A percentile compares a stretch with the other conserved stretches of the same genome.
Evolutionary conservation across 2,113 vertebrate species (phyloP).

Genomic region (Cheilinus undulatus): DNA sequence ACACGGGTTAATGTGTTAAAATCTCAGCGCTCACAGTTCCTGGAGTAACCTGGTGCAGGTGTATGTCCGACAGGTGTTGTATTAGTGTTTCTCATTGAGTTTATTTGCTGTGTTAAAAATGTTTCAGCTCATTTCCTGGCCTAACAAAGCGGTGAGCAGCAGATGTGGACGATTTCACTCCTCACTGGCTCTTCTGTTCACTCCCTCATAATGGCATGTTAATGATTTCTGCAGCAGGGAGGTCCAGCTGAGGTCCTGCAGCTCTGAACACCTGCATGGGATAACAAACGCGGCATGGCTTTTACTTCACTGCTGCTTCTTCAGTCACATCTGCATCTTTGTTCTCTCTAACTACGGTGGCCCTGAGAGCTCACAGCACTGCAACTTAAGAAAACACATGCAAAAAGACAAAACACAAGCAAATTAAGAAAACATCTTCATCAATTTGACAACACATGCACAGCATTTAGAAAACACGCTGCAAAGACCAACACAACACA

Average conservation of each 20-base stretch:
- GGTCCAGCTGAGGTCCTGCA: slow-evolving; percentile 4
- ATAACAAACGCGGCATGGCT: too few species aligned
- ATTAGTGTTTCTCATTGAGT: background rate
- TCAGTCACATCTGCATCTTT: too few species aligned
- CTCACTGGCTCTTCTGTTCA: slow-evolving; percentile 10
- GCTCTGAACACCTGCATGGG: background rate
- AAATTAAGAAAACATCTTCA: too few species aligned
- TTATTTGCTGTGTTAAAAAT: background rate
- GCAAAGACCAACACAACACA: too few species aligned
- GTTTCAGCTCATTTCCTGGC: background rate
- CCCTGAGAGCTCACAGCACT: too few species aligned
- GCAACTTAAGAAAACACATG: too few species aligned
- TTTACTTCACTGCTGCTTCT: too few species aligned
- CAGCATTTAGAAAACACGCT: too few species aligned
- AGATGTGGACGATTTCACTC: slow-evolving; percentile 34
- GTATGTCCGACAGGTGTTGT: background rate
- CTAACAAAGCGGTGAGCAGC: slow-evolving; percentile 22
- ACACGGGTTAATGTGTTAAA: too few species aligned
- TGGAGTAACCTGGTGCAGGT: background rate
- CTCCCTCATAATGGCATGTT: slow-evolving; percentile 33
- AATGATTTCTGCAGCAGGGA: slow-evolving; percentile 4
- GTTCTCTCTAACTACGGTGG: too few species aligned
- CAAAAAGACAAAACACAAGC: too few species aligned
- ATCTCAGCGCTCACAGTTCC: background rate
- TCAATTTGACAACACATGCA: too few species aligned